Base-by-base conservation (phyloP, 2,797 vertebrate species). In the Anabacerthia variegaticeps region DNA sequence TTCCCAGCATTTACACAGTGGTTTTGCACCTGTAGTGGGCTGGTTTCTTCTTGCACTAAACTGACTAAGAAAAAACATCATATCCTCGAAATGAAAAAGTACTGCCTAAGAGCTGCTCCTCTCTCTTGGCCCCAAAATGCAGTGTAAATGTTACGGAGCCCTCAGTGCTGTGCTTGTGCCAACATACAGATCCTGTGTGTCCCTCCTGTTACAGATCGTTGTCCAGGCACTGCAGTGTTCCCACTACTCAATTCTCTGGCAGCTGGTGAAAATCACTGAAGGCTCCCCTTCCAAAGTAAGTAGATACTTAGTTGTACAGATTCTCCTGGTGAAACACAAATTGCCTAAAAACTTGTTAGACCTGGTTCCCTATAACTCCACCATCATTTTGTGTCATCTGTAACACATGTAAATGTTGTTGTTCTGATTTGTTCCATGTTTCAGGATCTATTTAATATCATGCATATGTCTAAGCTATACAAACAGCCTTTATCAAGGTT, bases 201-300 rank as follows among this genome's bases (percentile, higher is more conserved):
- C 86, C 54, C 52, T 74, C 97, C 94, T 97, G 63, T 97, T 98
- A 73, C 97, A 99, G 99, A 99, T 99, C 37, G 99, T 99, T 48
- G 99, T 99, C 84, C 99, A 99, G 98, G 99, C 99, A 66, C 98
- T 99, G 95, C 99, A 99, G 97, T 99, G 99, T 97, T 99, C 99
- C 82, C 99, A 99, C 98, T 99, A 99, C 98, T 99, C 99, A 81
- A 99, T 99, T 97, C 99, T 99, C 62, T 99, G 99, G 99, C 99
- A 99, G 98, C 98, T 99, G 98, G 99, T 99, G 96, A 99, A 99
- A 97, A 98, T 99, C 98, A 99, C 99, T 28, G 99, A 99, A 95
- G 99, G 99, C 67, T 98, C 98, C 86, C 99, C 99, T 96, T 99
- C 99, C 97, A 99, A 99, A 99, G 99, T 99, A 98, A 98, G 98